Evolutionary conservation across 1,140 invertebrate species (phyloP).

Genomic region (Oppia nitens): DNA sequence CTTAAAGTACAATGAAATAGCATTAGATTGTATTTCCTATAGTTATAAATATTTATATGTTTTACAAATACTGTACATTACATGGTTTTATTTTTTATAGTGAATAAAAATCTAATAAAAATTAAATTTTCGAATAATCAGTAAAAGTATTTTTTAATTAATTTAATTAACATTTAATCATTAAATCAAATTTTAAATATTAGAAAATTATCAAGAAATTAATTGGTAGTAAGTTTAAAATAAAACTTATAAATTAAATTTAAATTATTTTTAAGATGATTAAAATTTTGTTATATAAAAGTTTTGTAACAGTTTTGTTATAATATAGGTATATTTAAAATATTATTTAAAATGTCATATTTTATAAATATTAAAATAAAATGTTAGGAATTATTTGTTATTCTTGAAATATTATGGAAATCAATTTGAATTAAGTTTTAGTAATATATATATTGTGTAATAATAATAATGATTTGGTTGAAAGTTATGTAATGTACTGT

Average conservation of each 20-base stretch:
- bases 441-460: no score
- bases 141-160: no score
- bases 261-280: not conserved
- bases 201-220: not conserved
- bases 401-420: not conserved
- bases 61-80: no score
- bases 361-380: not conserved
- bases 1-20: no score
- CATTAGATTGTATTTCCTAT: no score
- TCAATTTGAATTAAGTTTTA: slow-evolving; percentile 2
- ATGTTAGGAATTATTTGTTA: not conserved
- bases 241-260: not conserved
- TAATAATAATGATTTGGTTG: no score
- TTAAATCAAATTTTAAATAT: not conserved
- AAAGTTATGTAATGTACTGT: no score
- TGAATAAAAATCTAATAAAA: no score
- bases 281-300: not conserved
- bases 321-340: not conserved
- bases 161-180: no score
- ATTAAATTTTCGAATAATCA: no score
- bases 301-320: not conserved
- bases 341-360: not conserved
- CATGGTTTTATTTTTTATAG: no score
- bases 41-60: no score
- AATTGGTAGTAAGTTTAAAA: not conserved